Base-by-base conservation (phyloP, 1,140 invertebrate genomes). In the Cyphomyrmex costatus region DNA sequence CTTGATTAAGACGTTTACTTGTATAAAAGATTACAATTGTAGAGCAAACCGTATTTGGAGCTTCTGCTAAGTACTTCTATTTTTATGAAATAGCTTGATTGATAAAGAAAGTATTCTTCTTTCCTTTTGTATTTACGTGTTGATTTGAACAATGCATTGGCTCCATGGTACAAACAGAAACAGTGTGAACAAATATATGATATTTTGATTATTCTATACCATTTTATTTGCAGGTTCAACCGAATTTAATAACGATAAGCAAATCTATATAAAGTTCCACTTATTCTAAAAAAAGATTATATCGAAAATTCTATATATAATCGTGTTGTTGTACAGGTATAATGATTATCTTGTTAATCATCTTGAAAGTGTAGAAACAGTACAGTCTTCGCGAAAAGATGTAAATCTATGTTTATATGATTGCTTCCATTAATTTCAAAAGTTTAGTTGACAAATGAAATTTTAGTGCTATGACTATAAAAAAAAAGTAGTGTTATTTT, bases 21-120 rank as follows among this genome's bases (percentile, higher is more conserved):
- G 66, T 87, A 86, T 74, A 79, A 86, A 86, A 85, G 71, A 85
- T 89, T 77, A 78, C 89, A 58, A 86, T 86, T 78, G 60, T 76
- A 27, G 33, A 86, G 74, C 68, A 53, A 88, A 85, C 76, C 51
- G 46, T 82, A 77, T 30, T 51, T 16, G 19, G 14, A 49, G 46
- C 51, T 7, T 46, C 61, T 60, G 77, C 73, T 61, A 83, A 79
- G 68, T 87, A 89, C 74, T 90, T 90, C 68, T 74, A 85, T 79
- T 90, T 87, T 90, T 80, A 87, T 21, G 33, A 87, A 79, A 33
- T 61, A 63, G 53, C 58, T 89, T 27, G 16, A 42, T 79, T 46
- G 53, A 42, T 30, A 19, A 46, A 70, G 36, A 46, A 58, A 19
- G 21, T 78, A 4, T 51, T 68, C 5, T 76, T 56, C 3, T 88